Conservation (phyloP, 2,888 invertebrate genomes). For the Cantharis flavilabris region DNA sequence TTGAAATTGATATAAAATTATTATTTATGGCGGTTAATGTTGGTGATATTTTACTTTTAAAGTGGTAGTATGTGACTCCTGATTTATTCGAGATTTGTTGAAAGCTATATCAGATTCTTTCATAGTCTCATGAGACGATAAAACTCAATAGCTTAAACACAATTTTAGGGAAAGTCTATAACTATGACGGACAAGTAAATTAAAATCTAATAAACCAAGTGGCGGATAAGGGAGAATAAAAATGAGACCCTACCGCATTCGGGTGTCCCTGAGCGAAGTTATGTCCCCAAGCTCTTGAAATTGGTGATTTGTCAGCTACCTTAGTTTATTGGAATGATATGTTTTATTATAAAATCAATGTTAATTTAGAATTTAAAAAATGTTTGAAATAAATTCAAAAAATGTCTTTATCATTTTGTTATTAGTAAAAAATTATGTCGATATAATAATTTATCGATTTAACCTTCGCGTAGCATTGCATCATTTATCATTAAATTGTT, state of each 20-base stretch:
- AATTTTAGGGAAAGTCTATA: conserved; percentile 20
- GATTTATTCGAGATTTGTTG: conserved; percentile 9
- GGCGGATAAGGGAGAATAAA: conserved; percentile 20
- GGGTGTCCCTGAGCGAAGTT: conserved; percentile 31
- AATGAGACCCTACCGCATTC: conserved; percentile 16
- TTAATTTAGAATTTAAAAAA: not conserved
- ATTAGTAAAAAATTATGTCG: not conserved
- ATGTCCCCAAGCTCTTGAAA: conserved; percentile 34
- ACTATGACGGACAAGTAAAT: conserved; percentile 26
- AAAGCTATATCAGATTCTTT: conserved; percentile 10
- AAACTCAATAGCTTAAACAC: conserved; percentile 20
- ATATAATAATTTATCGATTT: not conserved
- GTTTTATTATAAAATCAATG: not conserved
- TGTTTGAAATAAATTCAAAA: not conserved
- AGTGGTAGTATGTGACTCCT: not conserved
- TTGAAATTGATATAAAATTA: not conserved
- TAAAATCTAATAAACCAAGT: conserved; percentile 23
- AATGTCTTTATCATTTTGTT: not conserved
- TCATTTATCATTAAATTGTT: not conserved
- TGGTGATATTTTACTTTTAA: not conserved
- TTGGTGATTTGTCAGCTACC: conserved; percentile 40
- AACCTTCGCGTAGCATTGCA: not conserved
- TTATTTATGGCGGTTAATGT: not conserved
- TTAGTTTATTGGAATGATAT: not conserved
- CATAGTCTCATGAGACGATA: conserved; percentile 9